Evolutionary conservation across 2,113 vertebrate species (phyloP), one percentile per base, ranked within the genome.

Genomic region (Rhinoderma darwinii): DNA sequence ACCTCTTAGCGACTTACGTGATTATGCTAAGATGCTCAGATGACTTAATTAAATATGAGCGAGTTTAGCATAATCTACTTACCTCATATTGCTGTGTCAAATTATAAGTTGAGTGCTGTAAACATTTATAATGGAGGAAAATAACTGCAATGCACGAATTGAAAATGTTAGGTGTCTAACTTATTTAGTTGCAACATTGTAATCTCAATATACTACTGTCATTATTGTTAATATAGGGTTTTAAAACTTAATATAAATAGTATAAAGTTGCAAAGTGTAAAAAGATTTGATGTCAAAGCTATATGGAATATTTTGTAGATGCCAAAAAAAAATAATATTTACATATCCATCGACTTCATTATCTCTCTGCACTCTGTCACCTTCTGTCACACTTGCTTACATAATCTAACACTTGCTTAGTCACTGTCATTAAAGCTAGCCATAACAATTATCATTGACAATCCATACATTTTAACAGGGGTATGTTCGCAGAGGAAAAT

Each of bases 21-120:
- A 77, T 85, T 85, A 85, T 85, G 74, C 74, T 85, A 85, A 77
- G 56, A 78, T 85, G 54, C 43, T 85, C 27, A 51, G 59, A 85
- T 78, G 74, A 37, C 41, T 78, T 85, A 77, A 85, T 85, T 85
- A 76, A 85, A 85, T 78, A 77, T 66, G 56, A 78, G 25, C 12
- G n/a, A 78, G 30, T 85, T 85, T 78, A 78, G 74, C 74, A 78
- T 85, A 85, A 85, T 78, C 74, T 85, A 78, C 74, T 85, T 85
- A 77, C 59, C 43, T 78, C 59, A 78, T 68, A 68, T 61, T 47
- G 84, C 84, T 68, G 54, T 85, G 73, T 63, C 74, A 85, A 85
- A 85, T 85, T 85, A 85, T 78, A 85, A 17, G 30, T 47, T 78
- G 74, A 85, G 84, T 78, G 59, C 20, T 78, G 73, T 78, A 85